Percentiles rank a stretch among this genome's conserved stretches.
Conservation (phyloP, 2,888 invertebrate genomes). For the Pachymerium ferrugineum region DNA sequence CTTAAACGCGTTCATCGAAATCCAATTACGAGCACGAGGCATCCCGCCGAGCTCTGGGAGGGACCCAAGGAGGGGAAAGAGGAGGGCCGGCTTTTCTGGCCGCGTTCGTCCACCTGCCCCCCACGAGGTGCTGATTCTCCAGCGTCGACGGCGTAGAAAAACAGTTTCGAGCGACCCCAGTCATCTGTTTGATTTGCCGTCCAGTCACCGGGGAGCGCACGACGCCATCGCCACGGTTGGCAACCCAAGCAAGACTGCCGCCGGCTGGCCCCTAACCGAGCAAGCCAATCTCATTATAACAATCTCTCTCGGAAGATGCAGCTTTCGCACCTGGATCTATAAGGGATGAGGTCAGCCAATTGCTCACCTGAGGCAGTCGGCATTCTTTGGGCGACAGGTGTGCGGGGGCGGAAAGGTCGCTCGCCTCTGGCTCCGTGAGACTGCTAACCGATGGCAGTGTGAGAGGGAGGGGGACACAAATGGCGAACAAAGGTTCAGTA, state of each 20-base stretch:
- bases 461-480: neutral
- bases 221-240: constrained; percentile 4
- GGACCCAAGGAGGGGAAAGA: constrained; percentile 3
- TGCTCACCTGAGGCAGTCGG: neutral
- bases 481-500: constrained; percentile 3
- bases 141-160: constrained; percentile 12
- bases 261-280: neutral
- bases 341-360: neutral
- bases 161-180: constrained; percentile 4
- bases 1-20: constrained; percentile 13
- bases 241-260: neutral
- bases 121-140: constrained; percentile 13
- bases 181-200: constrained; percentile 13
- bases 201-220: neutral
- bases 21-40: constrained; percentile 13
- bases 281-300: constrained; percentile 1
- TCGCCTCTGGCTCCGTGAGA: too few relatives aligned
- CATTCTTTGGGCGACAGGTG: neutral
- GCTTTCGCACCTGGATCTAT: neutral
- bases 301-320: neutral
- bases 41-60: neutral
- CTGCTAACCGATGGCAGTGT: too few relatives aligned
- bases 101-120: constrained; percentile 13
- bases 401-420: neutral
- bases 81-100: neutral